Percentiles rank a stretch among this genome's conserved stretches.
These are phyloP conservation scores for Portunus trituberculatus DNA, from an alignment of 1,140 invertebrate genomes.

Conservation along the genomic window DNA sequence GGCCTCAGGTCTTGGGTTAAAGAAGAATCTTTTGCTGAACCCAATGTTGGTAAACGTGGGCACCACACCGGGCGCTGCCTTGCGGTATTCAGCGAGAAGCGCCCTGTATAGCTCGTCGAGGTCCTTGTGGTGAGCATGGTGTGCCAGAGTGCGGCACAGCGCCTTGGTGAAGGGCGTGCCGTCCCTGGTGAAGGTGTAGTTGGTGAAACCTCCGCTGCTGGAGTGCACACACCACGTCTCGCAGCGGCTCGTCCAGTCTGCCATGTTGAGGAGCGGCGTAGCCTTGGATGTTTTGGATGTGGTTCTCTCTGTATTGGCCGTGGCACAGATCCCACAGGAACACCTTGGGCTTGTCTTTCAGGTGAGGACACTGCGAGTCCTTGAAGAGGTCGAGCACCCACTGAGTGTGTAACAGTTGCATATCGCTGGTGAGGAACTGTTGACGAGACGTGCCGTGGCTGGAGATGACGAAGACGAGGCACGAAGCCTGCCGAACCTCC, in stretches of 20 bases:
- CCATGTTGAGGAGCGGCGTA: neutral
- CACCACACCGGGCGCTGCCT: neutral
- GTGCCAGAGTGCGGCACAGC: conserved; percentile 50
- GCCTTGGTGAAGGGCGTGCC: conserved; percentile 48
- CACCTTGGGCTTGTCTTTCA: conserved; percentile 61
- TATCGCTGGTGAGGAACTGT: conserved; percentile 56
- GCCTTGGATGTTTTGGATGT: no score
- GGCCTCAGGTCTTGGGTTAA: conserved; percentile 14
- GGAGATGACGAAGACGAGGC: conserved; percentile 47
- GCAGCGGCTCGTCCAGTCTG: conserved; percentile 53
- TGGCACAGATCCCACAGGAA: conserved; percentile 57
- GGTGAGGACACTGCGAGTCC: conserved; percentile 52
- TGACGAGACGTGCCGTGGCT: conserved; percentile 26
- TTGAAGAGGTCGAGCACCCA: conserved; percentile 43
- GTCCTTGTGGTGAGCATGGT: conserved; percentile 39
- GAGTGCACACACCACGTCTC: conserved; percentile 49
- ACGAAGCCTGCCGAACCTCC: neutral
- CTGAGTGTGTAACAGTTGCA: conserved; percentile 18
- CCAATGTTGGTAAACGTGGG: conserved; percentile 39
- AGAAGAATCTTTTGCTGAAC: conserved; percentile 48
- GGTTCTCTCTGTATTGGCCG: neutral
- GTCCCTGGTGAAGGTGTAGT: conserved; percentile 28
- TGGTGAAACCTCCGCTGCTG: conserved; percentile 27
- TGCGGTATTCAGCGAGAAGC: conserved; percentile 41
- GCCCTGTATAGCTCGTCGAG: conserved; percentile 44